Evolutionary conservation across 92 coral and sea anemone species (phyloP).

Genomic region (Paramuricea clavata): DNA sequence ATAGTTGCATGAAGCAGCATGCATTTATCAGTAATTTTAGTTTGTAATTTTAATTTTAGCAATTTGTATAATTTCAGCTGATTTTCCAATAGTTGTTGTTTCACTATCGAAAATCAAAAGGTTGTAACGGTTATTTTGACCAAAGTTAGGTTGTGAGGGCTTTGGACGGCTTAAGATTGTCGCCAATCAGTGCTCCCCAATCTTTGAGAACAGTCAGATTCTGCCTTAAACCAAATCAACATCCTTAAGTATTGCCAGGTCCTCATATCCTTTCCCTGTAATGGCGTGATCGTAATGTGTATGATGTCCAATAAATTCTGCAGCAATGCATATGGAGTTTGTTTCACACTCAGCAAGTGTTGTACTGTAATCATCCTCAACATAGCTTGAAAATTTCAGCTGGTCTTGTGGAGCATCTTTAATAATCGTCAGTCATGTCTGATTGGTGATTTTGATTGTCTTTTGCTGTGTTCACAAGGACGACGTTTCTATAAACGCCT

Average conservation of each 20-base stretch:
- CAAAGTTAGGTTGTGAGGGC: no score
- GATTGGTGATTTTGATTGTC: not conserved
- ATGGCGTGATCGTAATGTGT: not conserved
- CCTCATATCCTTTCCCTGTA: slow-evolving; percentile 37
- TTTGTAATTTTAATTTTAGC: no score
- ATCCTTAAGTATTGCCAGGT: no score
- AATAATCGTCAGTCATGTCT: not conserved
- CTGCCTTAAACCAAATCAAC: not conserved
- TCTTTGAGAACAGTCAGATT: not conserved
- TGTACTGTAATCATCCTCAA: slow-evolving; percentile 52
- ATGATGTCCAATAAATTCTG: slow-evolving; percentile 44
- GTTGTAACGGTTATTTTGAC: no score
- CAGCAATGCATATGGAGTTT: slow-evolving; percentile 41
- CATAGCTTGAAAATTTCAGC: slow-evolving; percentile 17
- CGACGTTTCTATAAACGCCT: slow-evolving; percentile 47
- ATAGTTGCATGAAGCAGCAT: no score
- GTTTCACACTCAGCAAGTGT: slow-evolving; percentile 38
- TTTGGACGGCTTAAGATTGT: not conserved
- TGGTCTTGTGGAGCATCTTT: slow-evolving; percentile 9
- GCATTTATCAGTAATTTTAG: no score
- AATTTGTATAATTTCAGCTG: no score
- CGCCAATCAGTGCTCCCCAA: not conserved
- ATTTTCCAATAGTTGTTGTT: no score
- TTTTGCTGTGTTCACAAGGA: slow-evolving; percentile 25
- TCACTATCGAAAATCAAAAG: no score